A percentile compares a stretch with the other conserved stretches of the same genome.
Evolutionary conservation across 23 tunicate genomes (phyloP).

Genomic region (Trididemnum miniatum): DNA sequence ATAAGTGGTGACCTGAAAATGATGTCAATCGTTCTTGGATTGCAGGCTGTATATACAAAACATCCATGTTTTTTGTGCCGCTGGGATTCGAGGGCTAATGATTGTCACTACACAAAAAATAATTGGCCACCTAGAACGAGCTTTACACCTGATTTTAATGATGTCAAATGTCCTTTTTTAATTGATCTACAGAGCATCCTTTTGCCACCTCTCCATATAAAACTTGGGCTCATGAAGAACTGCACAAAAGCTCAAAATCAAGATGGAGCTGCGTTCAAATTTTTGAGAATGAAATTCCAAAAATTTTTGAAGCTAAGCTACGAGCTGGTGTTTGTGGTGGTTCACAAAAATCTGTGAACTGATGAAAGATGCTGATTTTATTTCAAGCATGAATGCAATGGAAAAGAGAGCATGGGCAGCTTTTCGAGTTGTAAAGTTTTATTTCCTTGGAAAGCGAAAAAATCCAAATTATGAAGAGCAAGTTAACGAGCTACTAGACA

Average conservation of each 20-base stretch:
- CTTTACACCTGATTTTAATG: conserved; percentile 35
- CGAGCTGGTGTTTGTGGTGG: conserved; percentile 38
- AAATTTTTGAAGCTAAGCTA: conserved; percentile 43
- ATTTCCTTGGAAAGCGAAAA: conserved; percentile 37
- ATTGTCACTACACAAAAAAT: conserved; percentile 24
- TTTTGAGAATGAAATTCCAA: conserved; percentile 30
- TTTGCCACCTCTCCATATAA: conserved; percentile 44
- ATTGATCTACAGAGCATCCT: conserved; percentile 37
- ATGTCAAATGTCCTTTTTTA: conserved; percentile 41
- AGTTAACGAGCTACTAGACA: conserved; percentile 30
- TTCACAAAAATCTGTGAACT: conserved; percentile 40
- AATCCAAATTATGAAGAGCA: conserved; percentile 31
- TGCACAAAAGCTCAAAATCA: conserved; percentile 34
- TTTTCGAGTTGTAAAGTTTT: conserved; percentile 36
- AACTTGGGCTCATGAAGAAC: conserved; percentile 44
- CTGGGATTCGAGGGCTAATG: conserved; percentile 27
- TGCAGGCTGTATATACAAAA: conserved; percentile 31
- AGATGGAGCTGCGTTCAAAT: conserved; percentile 42
- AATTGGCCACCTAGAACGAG: conserved; percentile 39
- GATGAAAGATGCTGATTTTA: conserved; percentile 37
- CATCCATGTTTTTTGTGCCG: conserved; percentile 36
- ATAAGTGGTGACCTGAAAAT: conserved; percentile 32
- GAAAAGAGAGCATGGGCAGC: conserved; percentile 48
- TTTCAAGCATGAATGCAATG: conserved; percentile 32
- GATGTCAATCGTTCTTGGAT: conserved; percentile 19